These are phyloP conservation scores for Eurytemora carolleeae DNA, from an alignment of 1,140 invertebrate genomes.

Conservation along the genomic window DNA sequence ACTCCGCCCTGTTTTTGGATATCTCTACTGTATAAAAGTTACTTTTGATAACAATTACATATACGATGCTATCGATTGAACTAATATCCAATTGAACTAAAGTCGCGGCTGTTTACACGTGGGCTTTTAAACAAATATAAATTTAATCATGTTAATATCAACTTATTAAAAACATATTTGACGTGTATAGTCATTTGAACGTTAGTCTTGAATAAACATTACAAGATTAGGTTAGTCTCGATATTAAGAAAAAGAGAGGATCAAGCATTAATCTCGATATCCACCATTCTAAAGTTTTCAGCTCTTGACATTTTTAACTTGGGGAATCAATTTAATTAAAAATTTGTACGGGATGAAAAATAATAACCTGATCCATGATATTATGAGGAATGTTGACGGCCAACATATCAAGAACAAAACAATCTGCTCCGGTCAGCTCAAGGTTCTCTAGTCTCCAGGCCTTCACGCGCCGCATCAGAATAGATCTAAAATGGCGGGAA, in stretches of 20 bases:
- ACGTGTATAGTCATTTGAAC: not conserved
- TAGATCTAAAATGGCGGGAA: too few species aligned
- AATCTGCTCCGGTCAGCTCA: not conserved
- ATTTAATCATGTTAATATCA: too few species aligned
- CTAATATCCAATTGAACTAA: too few species aligned
- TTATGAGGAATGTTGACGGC: not conserved
- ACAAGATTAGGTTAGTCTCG: not conserved
- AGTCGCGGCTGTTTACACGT: too few species aligned
- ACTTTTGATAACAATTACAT: too few species aligned
- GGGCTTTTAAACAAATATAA: too few species aligned
- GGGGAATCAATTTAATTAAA: not conserved
- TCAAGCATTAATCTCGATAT: not conserved
- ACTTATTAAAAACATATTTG: not conserved
- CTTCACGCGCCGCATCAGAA: not conserved
- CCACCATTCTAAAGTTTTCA: too few species aligned
- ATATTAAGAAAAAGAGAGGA: not conserved
- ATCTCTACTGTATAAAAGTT: too few species aligned
- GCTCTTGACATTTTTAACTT: not conserved
- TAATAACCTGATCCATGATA: not conserved
- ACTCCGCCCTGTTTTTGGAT: too few species aligned
- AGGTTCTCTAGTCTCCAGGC: not conserved
- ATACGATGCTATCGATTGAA: too few species aligned
- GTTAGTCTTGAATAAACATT: not conserved
- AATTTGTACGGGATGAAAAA: too few species aligned
- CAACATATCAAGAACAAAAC: not conserved